These are phyloP conservation scores for Trilocha varians DNA, from an alignment of 2,888 invertebrate species.

Conservation along the genomic window DNA sequence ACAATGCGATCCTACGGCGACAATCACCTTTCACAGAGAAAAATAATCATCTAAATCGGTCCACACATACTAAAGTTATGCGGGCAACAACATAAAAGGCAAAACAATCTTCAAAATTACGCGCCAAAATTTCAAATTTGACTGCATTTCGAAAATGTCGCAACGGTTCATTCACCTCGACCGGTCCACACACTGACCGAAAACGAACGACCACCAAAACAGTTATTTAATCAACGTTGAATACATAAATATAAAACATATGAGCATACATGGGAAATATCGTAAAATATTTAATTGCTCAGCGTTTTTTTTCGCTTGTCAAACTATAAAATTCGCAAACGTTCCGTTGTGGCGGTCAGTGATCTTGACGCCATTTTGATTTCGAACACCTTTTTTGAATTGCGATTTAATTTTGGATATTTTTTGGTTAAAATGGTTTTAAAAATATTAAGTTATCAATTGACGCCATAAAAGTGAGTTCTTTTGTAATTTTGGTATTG, in stretches of 20 bases:
- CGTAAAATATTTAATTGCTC: not conserved
- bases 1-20: too few relatives aligned
- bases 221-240: not conserved
- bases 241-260: slow-evolving; percentile 5
- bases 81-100: too few relatives aligned
- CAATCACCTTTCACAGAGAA: too few relatives aligned
- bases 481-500: too few relatives aligned
- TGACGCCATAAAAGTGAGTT: too few relatives aligned
- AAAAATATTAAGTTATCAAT: too few relatives aligned
- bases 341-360: not conserved
- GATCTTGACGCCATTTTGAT: not conserved
- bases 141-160: slow-evolving; percentile 20
- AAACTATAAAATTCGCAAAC: not conserved
- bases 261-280: slow-evolving; percentile 12
- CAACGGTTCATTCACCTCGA: slow-evolving; percentile 44
- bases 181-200: slow-evolving; percentile 28
- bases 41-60: too few relatives aligned
- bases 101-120: too few relatives aligned
- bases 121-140: too few relatives aligned
- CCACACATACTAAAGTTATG: too few relatives aligned
- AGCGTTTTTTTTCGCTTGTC: not conserved
- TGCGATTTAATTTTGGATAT: not conserved
- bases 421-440: too few relatives aligned
- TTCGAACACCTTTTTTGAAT: not conserved
- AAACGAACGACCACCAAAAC: not conserved